Evolutionary conservation across 1,140 invertebrate species (phyloP).

Genomic region (Stratiolaelaps scimitus): DNA sequence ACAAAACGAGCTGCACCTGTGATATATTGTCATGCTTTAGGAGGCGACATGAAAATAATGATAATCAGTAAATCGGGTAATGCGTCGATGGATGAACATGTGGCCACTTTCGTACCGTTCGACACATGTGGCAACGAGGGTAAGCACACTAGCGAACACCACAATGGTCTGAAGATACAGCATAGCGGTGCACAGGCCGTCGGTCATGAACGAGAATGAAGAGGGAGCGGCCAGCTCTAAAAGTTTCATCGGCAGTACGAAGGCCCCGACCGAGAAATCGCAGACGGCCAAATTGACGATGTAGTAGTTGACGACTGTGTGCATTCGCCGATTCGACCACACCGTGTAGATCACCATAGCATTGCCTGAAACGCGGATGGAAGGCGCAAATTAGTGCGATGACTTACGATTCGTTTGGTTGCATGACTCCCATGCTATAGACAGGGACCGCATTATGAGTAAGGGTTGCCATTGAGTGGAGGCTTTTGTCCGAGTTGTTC

Average conservation of each 20-base stretch:
- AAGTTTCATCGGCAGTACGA: constrained; percentile 46
- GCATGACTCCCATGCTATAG: no score
- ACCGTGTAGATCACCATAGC: constrained; percentile 39
- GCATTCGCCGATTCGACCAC: constrained; percentile 43
- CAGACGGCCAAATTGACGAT: constrained; percentile 45
- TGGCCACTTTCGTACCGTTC: constrained; percentile 42
- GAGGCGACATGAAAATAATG: no score
- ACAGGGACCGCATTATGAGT: no score
- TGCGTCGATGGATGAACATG: no score
- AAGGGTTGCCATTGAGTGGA: no score
- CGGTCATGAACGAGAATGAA: constrained; percentile 41
- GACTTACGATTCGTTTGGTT: no score
- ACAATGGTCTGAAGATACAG: constrained; percentile 42
- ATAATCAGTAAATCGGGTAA: no score
- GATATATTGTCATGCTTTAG: no score
- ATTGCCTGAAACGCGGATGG: constrained; percentile 38
- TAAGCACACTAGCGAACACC: constrained; percentile 41
- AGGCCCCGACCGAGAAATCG: constrained; percentile 44
- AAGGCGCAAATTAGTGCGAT: no score
- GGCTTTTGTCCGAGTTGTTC: no score
- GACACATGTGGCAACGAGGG: constrained; percentile 45
- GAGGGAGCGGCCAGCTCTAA: constrained; percentile 44
- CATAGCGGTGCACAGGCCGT: constrained; percentile 42
- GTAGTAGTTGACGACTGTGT: constrained; percentile 46
- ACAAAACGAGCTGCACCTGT: no score